These are phyloP conservation scores for Elaphurus davidianus DNA, from an alignment of 2,113 vertebrate genomes.

Conservation along the genomic window DNA sequence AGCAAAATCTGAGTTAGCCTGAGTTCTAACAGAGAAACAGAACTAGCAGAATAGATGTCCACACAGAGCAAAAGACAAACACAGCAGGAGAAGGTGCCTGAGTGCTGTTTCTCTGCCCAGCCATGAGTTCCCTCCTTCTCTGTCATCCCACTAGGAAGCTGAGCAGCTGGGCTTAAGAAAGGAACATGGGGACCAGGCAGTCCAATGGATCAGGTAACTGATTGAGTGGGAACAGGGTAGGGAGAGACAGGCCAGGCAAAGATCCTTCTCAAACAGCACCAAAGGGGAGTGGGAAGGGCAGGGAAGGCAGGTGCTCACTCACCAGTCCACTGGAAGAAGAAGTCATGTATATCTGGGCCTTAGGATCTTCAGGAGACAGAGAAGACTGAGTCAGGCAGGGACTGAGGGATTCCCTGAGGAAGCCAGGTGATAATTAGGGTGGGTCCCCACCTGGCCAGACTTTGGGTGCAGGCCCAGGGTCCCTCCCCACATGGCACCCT, in stretches of 20 bases:
- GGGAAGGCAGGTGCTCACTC: slow-evolving; percentile 38
- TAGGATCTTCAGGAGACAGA: slow-evolving; percentile 81
- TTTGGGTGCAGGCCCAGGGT: background rate
- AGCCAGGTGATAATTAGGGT: background rate
- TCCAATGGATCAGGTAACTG: background rate
- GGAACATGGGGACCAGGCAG: background rate
- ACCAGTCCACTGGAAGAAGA: slow-evolving; percentile 85
- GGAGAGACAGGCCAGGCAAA: background rate
- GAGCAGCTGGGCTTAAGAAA: background rate
- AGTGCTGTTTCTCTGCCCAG: background rate
- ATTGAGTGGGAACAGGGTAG: background rate
- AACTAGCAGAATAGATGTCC: background rate
- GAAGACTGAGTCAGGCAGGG: background rate
- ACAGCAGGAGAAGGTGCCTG: background rate
- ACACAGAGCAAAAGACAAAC: background rate
- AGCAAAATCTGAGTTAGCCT: background rate
- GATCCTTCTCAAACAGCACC: background rate
- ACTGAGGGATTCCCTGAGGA: background rate
- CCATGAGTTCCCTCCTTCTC: background rate
- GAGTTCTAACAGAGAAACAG: background rate
- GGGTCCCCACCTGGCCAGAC: background rate
- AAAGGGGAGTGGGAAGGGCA: background rate
- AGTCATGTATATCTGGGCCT: slow-evolving; percentile 77
- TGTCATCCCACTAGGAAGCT: background rate
- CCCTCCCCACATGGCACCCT: background rate